These are phyloP conservation scores for Mythimna vitellina DNA, from an alignment of 2,888 invertebrate species.

Conservation along the genomic window DNA sequence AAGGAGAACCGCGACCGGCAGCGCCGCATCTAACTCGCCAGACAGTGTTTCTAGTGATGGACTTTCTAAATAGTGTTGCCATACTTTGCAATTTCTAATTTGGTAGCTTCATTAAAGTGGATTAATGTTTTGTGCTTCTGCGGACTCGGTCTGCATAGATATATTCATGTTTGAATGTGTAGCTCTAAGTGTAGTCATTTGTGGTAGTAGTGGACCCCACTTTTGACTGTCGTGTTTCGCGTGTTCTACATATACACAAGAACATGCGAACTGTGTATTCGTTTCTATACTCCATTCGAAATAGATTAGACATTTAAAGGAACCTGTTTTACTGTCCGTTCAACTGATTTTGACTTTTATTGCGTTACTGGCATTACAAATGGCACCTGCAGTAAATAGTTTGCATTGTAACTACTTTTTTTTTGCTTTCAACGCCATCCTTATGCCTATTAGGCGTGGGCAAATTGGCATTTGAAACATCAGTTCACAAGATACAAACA, in stretches of 20 bases:
- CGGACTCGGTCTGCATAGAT: constrained; percentile 23
- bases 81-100: constrained; percentile 49
- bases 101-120: constrained; percentile 50
- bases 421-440: too few species aligned
- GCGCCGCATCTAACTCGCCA: constrained; percentile 35
- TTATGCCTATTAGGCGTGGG: too few species aligned
- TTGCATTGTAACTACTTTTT: too few species aligned
- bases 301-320: too few species aligned
- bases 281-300: constrained; percentile 6
- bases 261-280: constrained; percentile 9
- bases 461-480: too few species aligned
- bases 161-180: constrained; percentile 46
- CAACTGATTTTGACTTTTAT: too few species aligned
- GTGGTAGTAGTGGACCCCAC: constrained; percentile 23
- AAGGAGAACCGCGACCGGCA: constrained; percentile 41
- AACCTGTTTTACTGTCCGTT: too few species aligned
- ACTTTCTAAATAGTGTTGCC: constrained; percentile 51
- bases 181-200: constrained; percentile 42
- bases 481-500: too few species aligned
- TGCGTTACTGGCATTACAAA: too few species aligned
- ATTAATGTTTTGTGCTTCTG: constrained; percentile 33
- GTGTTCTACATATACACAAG: constrained; percentile 6
- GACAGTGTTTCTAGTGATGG: constrained; percentile 33
- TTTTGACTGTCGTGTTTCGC: not conserved
- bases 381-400: too few species aligned